Base-by-base conservation (phyloP, 1,140 invertebrate species). In the Trissolcus basalis region DNA sequence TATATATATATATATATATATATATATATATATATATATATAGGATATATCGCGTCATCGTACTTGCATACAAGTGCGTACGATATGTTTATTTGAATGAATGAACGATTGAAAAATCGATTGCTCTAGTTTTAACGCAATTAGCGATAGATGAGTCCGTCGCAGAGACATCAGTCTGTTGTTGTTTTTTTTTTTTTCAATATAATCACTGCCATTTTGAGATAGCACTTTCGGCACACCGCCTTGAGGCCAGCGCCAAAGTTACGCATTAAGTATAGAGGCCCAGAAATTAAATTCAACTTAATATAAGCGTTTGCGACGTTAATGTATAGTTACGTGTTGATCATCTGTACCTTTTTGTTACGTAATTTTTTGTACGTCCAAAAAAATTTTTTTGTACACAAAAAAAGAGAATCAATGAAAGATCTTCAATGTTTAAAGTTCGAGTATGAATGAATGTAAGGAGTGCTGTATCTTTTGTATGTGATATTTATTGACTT, bases 51-150 rank as follows among this genome's bases (percentile, higher is more conserved):
- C 48, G 61, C 70, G 44, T 73, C 61, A 49, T 73, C 53, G 49
- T 39, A 48, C 48, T 10, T 39, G 9, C 14, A 44, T 43, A 41
- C 41, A 56, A 51, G 58, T 32, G 15, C 35, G 49, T 47, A 61
- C 59, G 43, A 77, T 71, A 48, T 56, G 49, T 58, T 70, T 53
- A 69, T 60, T 68, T 76, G 65, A 70, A 77, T 77, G 68, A 45
- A 51, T 36, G 12, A 5, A 49, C 19, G 19, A 51, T 79, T 79
- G 68, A 64, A 55, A 76, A 79, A 79, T 65, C 68, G 67, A 63
- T 77, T 69, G 56, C 60, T 76, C 70, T 61, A 79, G 72, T 75
- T 69, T 75, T 64, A 69, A 39, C 51, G 72, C 68, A 53, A 61
- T 16, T 41, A 60, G 65, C 43, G 61, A 27, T 71, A 60, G 61